A percentile compares a stretch with the other conserved stretches of the same genome.
These are phyloP conservation scores for Isaurus tuberculatus DNA, from an alignment of 92 coral and sea anemone genomes.

Conservation along the genomic window DNA sequence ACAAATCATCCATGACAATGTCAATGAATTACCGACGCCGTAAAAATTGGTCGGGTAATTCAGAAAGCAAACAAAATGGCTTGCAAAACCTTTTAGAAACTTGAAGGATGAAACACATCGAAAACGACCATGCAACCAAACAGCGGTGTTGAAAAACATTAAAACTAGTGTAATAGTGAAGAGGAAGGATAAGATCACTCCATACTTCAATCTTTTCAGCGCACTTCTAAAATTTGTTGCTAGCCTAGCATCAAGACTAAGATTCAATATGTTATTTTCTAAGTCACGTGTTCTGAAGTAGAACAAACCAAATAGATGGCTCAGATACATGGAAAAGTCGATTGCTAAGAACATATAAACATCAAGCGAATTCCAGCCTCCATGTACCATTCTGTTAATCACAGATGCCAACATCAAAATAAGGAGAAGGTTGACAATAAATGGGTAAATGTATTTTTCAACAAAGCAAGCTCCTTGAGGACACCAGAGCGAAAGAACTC, in stretches of 20 bases:
- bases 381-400: conserved; percentile 20
- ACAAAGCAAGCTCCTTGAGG: conserved; percentile 50
- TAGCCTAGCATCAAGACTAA: conserved; percentile 17
- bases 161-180: conserved; percentile 40
- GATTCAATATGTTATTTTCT: conserved; percentile 51
- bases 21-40: conserved; percentile 67
- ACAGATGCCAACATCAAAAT: conserved; percentile 33
- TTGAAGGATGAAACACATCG: conserved; percentile 58
- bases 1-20: conserved; percentile 66
- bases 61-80: conserved; percentile 53
- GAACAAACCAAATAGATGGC: conserved; percentile 58
- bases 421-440: conserved; percentile 55
- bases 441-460: conserved; percentile 54
- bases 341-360: conserved; percentile 56
- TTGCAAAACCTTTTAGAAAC: conserved; percentile 55
- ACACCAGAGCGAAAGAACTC: conserved; percentile 68
- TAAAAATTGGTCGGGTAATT: conserved; percentile 65
- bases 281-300: conserved; percentile 71
- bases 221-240: conserved; percentile 13
- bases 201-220: conserved; percentile 43
- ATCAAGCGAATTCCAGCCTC: conserved; percentile 57
- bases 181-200: conserved; percentile 43
- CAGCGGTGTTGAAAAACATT: conserved; percentile 62
- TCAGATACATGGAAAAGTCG: conserved; percentile 61
- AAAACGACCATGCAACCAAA: conserved; percentile 57